Conservation (phyloP, 30 jellyfish, hydroid and myxozoan species). For the Aurelia aurita region DNA sequence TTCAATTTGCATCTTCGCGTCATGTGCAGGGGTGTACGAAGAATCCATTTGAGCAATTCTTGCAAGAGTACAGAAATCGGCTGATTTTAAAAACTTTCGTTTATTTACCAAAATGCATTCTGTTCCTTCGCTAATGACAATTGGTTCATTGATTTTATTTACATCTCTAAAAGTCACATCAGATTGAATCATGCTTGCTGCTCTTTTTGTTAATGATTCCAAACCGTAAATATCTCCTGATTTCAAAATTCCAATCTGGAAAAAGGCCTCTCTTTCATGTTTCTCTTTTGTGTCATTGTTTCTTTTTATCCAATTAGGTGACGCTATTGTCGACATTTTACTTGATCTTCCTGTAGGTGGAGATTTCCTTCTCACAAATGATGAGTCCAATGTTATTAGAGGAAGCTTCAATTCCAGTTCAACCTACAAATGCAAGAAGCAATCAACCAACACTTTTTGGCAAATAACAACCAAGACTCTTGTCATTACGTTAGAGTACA, state of each 20-base stretch:
- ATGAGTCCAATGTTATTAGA: conserved; percentile 32
- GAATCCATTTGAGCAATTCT: conserved; percentile 52
- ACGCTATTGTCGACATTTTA: background rate
- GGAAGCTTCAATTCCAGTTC: conserved; percentile 30
- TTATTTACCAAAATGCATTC: conserved; percentile 73
- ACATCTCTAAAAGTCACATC: conserved; percentile 1
- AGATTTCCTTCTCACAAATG: background rate
- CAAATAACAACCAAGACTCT: too few species aligned
- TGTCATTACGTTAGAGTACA: too few species aligned
- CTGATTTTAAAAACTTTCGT: conserved; percentile 48
- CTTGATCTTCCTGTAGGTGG: background rate
- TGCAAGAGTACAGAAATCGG: conserved; percentile 75
- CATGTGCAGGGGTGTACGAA: conserved; percentile 51
- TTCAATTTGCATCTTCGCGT: conserved; percentile 56
- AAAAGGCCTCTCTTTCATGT: conserved; percentile 44
- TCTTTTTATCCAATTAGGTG: background rate
- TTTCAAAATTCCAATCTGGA: conserved; percentile 54
- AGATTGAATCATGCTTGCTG: conserved; percentile 37
- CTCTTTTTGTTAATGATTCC: conserved; percentile 39
- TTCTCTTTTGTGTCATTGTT: background rate
- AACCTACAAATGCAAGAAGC: too few species aligned
- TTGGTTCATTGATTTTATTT: background rate
- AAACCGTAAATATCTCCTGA: conserved; percentile 68
- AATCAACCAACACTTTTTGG: too few species aligned
- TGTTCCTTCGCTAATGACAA: conserved; percentile 73